Evolutionary conservation across 2,888 invertebrate species (phyloP).

Genomic region (Pardosa pseudoannulata): DNA sequence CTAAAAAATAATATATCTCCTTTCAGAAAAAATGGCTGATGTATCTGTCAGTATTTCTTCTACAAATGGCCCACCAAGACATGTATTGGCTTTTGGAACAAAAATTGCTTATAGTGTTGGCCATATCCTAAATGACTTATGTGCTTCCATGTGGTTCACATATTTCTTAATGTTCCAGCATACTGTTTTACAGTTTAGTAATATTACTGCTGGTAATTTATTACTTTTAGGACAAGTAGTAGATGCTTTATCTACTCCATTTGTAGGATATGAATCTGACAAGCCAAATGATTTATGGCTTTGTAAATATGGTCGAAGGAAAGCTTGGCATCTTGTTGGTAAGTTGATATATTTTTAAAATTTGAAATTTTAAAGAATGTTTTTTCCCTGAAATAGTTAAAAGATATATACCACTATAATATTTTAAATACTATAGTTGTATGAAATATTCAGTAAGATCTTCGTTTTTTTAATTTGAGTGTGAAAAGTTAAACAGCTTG

Average conservation of each 20-base stretch:
- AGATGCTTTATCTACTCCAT: constrained; percentile 90
- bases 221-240: constrained; percentile 82
- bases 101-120: constrained; percentile 85
- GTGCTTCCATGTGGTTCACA: constrained; percentile 96
- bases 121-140: constrained; percentile 93
- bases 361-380: no score
- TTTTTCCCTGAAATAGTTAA: no score
- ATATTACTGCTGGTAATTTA: constrained; percentile 74
- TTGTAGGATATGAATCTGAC: constrained; percentile 91
- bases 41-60: constrained; percentile 22
- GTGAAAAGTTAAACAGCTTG: no score
- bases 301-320: constrained; percentile 78
- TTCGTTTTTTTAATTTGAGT: no score
- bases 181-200: constrained; percentile 67
- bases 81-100: constrained; percentile 51
- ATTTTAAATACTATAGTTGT: no score
- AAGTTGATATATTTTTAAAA: no score
- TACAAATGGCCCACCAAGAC: constrained; percentile 3
- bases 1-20: no score
- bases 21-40: constrained; percentile 43
- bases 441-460: no score
- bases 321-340: constrained; percentile 80
- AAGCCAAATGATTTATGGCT: constrained; percentile 80
- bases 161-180: constrained; percentile 79
- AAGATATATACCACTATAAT: no score